These are phyloP conservation scores for Eublepharis macularius DNA, from an alignment of 2,113 vertebrate genomes.

Conservation along the genomic window DNA sequence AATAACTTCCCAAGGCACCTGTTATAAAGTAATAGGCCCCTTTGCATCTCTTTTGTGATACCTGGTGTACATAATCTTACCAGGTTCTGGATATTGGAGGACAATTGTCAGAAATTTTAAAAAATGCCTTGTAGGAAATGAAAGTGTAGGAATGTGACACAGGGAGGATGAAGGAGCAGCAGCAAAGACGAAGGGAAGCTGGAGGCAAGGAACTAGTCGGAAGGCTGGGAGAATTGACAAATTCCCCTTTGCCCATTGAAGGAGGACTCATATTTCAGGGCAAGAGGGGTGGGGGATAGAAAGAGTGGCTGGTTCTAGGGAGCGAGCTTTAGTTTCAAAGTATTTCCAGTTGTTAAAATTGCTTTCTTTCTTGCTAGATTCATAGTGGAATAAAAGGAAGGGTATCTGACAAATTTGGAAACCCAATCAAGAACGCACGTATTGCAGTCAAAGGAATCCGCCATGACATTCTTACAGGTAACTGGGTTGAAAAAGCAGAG, in stretches of 20 bases:
- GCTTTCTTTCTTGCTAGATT: constrained; percentile 73
- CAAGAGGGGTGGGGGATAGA: too few relatives aligned
- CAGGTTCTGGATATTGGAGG: background rate
- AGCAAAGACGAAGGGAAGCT: too few relatives aligned
- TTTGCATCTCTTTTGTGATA: background rate
- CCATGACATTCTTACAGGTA: constrained; percentile 93
- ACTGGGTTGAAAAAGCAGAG: background rate
- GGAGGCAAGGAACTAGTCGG: too few relatives aligned
- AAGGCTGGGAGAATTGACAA: background rate
- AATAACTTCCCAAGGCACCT: too few relatives aligned
- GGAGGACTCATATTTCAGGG: background rate
- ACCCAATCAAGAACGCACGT: constrained; percentile 88
- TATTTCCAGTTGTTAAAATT: accelerated
- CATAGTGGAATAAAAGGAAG: constrained; percentile 94
- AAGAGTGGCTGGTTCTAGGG: background rate
- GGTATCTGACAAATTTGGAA: constrained; percentile 85
- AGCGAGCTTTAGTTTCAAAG: background rate
- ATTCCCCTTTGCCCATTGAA: background rate
- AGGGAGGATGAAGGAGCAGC: background rate
- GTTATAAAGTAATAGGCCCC: too few relatives aligned
- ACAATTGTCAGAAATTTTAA: background rate
- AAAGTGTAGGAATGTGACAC: background rate
- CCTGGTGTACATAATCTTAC: background rate
- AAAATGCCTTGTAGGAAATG: background rate
- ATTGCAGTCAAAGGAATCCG: constrained; percentile 87